These are phyloP conservation scores for Cheilosia soror DNA, from an alignment of 2,888 invertebrate species.

Conservation along the genomic window DNA sequence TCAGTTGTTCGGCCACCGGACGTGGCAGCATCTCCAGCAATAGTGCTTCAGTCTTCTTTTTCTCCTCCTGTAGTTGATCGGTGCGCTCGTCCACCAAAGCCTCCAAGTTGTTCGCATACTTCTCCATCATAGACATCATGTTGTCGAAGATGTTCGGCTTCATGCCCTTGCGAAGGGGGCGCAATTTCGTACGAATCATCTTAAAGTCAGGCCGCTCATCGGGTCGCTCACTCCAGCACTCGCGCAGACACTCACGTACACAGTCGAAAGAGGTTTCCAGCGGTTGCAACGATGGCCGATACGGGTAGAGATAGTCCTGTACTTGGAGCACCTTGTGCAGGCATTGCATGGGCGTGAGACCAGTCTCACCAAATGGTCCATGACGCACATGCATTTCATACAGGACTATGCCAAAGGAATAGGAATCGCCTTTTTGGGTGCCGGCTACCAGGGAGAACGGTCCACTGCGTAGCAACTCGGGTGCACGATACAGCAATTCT, in stretches of 20 bases:
- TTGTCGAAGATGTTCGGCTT: slow-evolving; percentile 98
- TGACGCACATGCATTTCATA: slow-evolving; percentile 94
- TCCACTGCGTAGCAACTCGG: slow-evolving; percentile 88
- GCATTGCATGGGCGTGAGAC: slow-evolving; percentile 87
- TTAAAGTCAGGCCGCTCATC: slow-evolving; percentile 94
- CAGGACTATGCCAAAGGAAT: slow-evolving; percentile 94
- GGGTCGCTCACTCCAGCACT: slow-evolving; percentile 94
- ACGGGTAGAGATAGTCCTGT: slow-evolving; percentile 80
- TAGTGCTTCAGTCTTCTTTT: slow-evolving; percentile 96
- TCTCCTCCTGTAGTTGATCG: slow-evolving; percentile 96
- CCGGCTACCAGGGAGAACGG: slow-evolving; percentile 84
- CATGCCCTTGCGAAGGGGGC: slow-evolving; percentile 95
- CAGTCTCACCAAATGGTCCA: slow-evolving; percentile 92
- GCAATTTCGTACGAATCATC: slow-evolving; percentile 89
- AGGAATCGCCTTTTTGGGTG: slow-evolving; percentile 91
- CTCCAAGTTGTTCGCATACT: slow-evolving; percentile 97
- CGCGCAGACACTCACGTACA: slow-evolving; percentile 92
- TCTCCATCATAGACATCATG: slow-evolving; percentile 99
- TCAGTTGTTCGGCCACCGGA: slow-evolving; percentile 96
- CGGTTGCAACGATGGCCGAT: slow-evolving; percentile 89
- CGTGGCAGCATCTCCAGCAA: slow-evolving; percentile 94
- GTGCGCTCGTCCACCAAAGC: slow-evolving; percentile 96
- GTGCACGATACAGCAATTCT: slow-evolving; percentile 92
- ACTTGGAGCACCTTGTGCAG: slow-evolving; percentile 82
- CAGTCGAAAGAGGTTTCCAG: slow-evolving; percentile 93